Conservation (phyloP, 1,140 invertebrate species). For the Daktulosphaira vitifoliae region DNA sequence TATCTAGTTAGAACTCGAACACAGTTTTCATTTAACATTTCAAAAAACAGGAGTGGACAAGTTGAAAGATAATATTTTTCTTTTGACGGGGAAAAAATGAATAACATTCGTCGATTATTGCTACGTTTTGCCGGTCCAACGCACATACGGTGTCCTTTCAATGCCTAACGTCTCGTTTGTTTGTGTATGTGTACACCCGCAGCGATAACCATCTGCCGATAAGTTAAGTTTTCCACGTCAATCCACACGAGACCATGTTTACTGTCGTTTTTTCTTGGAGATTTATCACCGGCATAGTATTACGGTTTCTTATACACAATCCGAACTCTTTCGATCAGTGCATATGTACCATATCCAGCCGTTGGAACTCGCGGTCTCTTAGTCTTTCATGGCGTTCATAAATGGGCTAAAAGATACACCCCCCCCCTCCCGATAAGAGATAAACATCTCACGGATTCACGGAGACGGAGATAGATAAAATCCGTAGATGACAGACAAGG, state of each 20-base stretch:
- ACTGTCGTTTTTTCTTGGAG: constrained; percentile 19
- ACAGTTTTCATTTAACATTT: too few species aligned
- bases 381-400: too few species aligned
- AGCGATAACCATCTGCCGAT: constrained; percentile 30
- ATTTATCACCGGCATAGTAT: constrained; percentile 23
- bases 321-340: too few species aligned
- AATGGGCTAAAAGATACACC: constrained; percentile 1
- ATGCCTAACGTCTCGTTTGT: constrained; percentile 7
- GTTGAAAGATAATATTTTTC: too few species aligned
- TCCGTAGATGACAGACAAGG: not conserved
- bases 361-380: too few species aligned
- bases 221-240: constrained; percentile 30
- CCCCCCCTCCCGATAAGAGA: constrained; percentile 11
- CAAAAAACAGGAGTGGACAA: too few species aligned
- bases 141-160: not conserved
- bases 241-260: constrained; percentile 22
- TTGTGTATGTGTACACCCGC: not conserved
- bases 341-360: not conserved
- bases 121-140: not conserved
- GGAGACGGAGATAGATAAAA: not conserved
- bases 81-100: too few species aligned
- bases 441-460: constrained; percentile 7
- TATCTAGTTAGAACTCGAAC: too few species aligned
- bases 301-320: constrained; percentile 17
- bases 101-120: constrained; percentile 11